Percentiles rank a stretch among this genome's conserved stretches.
phyloP scores from a whole-genome alignment of 2,888 invertebrate genomes.

The Sepioteuthis lessoniana region DNA sequence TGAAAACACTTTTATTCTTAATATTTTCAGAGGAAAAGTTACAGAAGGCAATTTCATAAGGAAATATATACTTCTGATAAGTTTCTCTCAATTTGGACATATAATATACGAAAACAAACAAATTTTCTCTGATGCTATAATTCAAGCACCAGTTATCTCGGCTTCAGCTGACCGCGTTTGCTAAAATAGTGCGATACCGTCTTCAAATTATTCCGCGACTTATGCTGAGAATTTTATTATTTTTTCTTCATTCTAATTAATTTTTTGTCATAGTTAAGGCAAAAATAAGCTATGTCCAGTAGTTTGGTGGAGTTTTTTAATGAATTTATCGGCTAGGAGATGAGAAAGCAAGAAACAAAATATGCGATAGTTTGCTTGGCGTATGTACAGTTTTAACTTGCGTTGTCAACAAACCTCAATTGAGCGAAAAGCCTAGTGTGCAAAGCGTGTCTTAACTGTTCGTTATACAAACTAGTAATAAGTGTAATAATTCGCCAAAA shows the following conservation, averaged over 20 bases:
- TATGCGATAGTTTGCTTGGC: constrained; percentile 34
- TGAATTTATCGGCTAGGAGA: neutral
- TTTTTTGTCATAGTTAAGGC: neutral
- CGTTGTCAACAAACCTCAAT: constrained; percentile 44
- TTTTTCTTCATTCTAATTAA: constrained; percentile 12
- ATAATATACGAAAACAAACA: neutral
- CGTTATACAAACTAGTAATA: neutral
- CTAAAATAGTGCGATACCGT: constrained; percentile 40
- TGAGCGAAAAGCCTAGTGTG: neutral
- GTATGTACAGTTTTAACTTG: neutral
- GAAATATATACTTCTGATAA: neutral
- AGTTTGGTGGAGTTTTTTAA: neutral
- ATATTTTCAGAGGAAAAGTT: neutral
- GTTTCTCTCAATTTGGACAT: neutral
- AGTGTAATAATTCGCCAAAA: neutral
- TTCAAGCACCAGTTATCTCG: constrained; percentile 40
- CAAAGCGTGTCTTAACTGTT: neutral
- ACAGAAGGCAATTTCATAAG: neutral
- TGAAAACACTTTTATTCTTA: constrained; percentile 6
- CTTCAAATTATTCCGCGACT: constrained; percentile 35
- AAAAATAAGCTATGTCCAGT: neutral
- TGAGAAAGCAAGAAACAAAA: constrained; percentile 16
- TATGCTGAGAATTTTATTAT: neutral
- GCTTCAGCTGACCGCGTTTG: constrained; percentile 46
- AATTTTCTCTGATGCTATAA: constrained; percentile 12